Conservation (phyloP, 2,113 vertebrate genomes). For the Elachura formosa region DNA sequence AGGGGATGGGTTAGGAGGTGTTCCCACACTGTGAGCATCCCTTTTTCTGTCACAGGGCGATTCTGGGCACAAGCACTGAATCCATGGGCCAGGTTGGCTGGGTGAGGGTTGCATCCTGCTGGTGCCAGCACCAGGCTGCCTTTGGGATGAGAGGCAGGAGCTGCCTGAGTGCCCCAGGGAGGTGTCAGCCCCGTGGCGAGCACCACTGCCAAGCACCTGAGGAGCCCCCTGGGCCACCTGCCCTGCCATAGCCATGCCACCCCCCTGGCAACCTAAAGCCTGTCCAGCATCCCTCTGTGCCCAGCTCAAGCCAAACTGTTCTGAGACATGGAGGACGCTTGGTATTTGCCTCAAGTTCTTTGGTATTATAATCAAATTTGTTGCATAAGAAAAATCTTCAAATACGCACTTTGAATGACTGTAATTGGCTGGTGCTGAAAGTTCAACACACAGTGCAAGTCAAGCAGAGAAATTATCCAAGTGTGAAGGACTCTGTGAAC, state of each 20-base stretch:
- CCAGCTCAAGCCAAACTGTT: not conserved
- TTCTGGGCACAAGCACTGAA: not conserved
- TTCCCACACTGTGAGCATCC: rapidly evolving
- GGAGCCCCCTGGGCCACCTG: not conserved
- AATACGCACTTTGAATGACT: conserved; percentile 8
- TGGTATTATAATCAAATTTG: not conserved
- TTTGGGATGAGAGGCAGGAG: not conserved
- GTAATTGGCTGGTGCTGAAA: conserved; percentile 39
- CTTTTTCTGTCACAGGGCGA: rapidly evolving
- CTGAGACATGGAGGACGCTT: rapidly evolving
- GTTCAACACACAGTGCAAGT: conserved; percentile 15
- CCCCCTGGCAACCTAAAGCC: not conserved
- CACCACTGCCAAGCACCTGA: not conserved
- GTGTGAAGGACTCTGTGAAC: conserved; percentile 15
- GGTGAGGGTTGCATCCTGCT: not conserved
- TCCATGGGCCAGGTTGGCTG: rapidly evolving
- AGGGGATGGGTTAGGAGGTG: not conserved
- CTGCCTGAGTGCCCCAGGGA: not conserved
- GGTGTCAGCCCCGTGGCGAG: not conserved
- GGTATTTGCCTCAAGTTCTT: not conserved
- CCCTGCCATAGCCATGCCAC: not conserved
- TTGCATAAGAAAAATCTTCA: conserved; percentile 4
- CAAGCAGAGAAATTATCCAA: conserved; percentile 26
- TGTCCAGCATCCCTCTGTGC: rapidly evolving
- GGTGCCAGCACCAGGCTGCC: not conserved